Evolutionary conservation across 2,888 invertebrate species (phyloP), one percentile per base, ranked within the genome.

Genomic region (Drosophila mercatorum): DNA sequence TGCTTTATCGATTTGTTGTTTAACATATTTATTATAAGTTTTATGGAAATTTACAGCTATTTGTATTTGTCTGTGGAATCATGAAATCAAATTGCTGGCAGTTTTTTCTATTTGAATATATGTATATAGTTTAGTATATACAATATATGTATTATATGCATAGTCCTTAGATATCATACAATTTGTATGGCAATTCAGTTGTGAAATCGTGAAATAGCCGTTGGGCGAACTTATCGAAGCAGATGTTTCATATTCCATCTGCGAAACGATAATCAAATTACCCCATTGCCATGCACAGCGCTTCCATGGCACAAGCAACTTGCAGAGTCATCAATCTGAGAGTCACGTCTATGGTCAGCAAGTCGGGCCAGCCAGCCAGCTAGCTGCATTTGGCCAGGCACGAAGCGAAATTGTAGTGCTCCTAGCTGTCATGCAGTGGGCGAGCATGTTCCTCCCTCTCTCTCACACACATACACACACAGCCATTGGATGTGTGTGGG

Each of bases 291-390:
- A n/a, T 52, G 57, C 57, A 61, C 52, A 61, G 57, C 41, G 28
- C 41, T 41, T 26, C 49, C 59, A 49, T 41, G 31, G 55, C 59
- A 49, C 17, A 12, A 60, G 14, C 43, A 60, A 60, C 65, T 47
- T 47, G 65, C 60, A 56, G 12, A 66, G 67, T 62, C 72, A 72
- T 72, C 67, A 72, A 67, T 67, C 72, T 53, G 53, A 55, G 57
- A 67, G 67, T 53, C 22, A 72, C 44, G 72, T 43, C 56, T 44
- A 34, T 36, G 26, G 49, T 31, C 28, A 31, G 59, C 49, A 36
- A 56, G 41, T 55, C 72, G 57, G 38, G 44, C n/a, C 44, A 43
- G 26, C 63, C 44, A 65, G 17, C 5, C 51, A 17, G 34, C 2
- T 28, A 49, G n/a, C 40, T 40, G 56, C 44, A 28, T 53, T 68